These are phyloP conservation scores for Muricea muricata DNA, from an alignment of 92 coral and sea anemone species.

Conservation along the genomic window DNA sequence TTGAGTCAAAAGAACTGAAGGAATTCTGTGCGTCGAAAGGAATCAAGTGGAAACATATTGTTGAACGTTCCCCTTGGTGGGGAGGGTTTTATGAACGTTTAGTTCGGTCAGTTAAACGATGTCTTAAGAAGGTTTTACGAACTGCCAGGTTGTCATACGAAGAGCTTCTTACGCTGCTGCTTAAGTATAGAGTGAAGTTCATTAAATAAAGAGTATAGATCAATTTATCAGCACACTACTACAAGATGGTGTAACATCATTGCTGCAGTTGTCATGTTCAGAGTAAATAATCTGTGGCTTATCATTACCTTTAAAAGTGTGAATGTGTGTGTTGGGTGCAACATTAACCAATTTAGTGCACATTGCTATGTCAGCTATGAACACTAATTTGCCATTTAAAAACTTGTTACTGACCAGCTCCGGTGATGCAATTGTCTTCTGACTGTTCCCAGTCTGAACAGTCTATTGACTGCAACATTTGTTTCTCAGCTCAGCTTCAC, in stretches of 20 bases:
- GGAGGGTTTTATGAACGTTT: conserved; percentile 49
- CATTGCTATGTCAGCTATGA: not conserved
- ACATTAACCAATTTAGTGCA: not conserved
- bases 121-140: conserved; percentile 39
- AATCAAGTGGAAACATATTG: conserved; percentile 48
- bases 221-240: conserved; percentile 17
- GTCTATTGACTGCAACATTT: not conserved
- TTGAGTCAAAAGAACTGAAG: too few species aligned
- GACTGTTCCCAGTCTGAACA: not conserved
- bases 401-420: not conserved
- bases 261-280: conserved; percentile 34
- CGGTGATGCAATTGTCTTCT: too few species aligned
- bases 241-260: not conserved
- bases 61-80: conserved; percentile 39
- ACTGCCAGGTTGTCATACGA: conserved; percentile 47
- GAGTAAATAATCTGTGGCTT: not conserved
- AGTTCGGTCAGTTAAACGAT: conserved; percentile 47
- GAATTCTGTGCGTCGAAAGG: not conserved
- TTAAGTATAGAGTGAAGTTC: too few species aligned
- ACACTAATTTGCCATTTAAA: not conserved
- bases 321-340: conserved; percentile 8
- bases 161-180: too few species aligned
- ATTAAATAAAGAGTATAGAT: too few species aligned
- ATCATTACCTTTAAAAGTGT: conserved; percentile 23
- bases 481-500: conserved; percentile 27